A percentile compares a stretch with the other conserved stretches of the same genome.
Conservation (phyloP, 1,140 invertebrate genomes). For the Drosophila subobscura region DNA sequence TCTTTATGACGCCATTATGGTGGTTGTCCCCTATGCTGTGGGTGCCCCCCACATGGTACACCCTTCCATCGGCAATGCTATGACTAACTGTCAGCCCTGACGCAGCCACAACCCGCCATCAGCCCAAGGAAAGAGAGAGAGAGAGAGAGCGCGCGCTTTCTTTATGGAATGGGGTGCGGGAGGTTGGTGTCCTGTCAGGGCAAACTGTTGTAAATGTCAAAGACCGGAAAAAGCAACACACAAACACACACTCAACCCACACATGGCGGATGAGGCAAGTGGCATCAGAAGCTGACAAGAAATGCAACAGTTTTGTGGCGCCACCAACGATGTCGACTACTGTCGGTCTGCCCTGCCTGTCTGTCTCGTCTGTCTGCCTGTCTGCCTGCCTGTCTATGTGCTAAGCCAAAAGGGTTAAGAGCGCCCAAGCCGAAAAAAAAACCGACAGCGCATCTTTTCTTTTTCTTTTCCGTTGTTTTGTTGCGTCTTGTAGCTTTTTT, state of each 20-base stretch:
- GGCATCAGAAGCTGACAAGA: constrained; percentile 22
- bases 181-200: constrained; percentile 25
- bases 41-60: constrained; percentile 13
- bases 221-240: constrained; percentile 67
- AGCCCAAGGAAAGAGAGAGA: background rate
- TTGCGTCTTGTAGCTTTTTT: constrained; percentile 24
- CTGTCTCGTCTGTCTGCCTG: constrained; percentile 14
- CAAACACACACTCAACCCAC: constrained; percentile 18
- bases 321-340: constrained; percentile 46
- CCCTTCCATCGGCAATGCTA: constrained; percentile 58
- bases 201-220: constrained; percentile 77
- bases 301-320: constrained; percentile 68
- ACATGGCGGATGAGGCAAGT: background rate
- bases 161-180: background rate
- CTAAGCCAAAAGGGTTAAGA: constrained; percentile 57
- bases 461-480: background rate
- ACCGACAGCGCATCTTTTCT: background rate
- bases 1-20: constrained; percentile 81
- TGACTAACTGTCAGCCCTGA: constrained; percentile 58
- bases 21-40: constrained; percentile 30
- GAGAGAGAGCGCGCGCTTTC: constrained; percentile 14
- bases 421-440: constrained; percentile 33
- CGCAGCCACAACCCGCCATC: background rate
- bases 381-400: constrained; percentile 31
- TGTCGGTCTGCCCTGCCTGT: constrained; percentile 29